A percentile compares a stretch with the other conserved stretches of the same genome.
These are phyloP conservation scores for Augochlorella aurata DNA, from an alignment of 2,888 invertebrate genomes.

Conservation along the genomic window DNA sequence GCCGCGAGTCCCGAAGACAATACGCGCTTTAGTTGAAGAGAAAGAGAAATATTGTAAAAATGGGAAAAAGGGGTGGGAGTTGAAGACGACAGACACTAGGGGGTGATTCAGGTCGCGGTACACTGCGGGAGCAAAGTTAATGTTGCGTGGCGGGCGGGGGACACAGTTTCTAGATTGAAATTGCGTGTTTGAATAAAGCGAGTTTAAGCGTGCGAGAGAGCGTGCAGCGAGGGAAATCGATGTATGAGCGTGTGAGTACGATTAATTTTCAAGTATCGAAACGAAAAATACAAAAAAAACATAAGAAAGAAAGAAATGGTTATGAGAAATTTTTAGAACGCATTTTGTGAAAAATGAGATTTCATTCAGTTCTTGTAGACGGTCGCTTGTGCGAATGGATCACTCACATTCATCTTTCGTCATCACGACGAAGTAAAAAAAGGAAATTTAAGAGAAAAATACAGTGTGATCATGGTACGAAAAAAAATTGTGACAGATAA, in stretches of 20 bases:
- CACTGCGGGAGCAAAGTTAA: not conserved
- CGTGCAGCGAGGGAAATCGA: slow-evolving; percentile 6
- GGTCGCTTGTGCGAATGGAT: slow-evolving; percentile 51
- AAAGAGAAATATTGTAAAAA: not conserved
- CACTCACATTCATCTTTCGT: slow-evolving; percentile 22
- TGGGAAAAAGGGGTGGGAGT: slow-evolving; percentile 1
- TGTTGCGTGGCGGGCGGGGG: not conserved
- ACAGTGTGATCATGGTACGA: slow-evolving; percentile 36
- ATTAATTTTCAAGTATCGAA: slow-evolving; percentile 26
- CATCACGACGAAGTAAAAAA: slow-evolving; percentile 22
- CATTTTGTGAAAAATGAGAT: slow-evolving; percentile 41
- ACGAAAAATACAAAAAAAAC: slow-evolving; percentile 24
- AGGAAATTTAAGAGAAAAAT: not conserved
- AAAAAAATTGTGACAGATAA: slow-evolving; percentile 12
- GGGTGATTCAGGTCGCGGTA: not conserved
- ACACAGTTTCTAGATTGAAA: slow-evolving; percentile 20
- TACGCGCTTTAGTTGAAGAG: slow-evolving; percentile 43
- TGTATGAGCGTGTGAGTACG: slow-evolving; percentile 36
- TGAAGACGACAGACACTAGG: not conserved
- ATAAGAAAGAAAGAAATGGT: not conserved
- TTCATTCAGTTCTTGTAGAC: slow-evolving; percentile 41
- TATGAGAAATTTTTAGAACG: slow-evolving; percentile 29
- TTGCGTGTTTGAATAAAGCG: not conserved
- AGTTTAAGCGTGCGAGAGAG: not conserved
- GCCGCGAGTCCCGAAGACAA: slow-evolving; percentile 50